phyloP scores from a whole-genome alignment of 2,797 vertebrate genomes.

The Orestias chungarensis region DNA sequence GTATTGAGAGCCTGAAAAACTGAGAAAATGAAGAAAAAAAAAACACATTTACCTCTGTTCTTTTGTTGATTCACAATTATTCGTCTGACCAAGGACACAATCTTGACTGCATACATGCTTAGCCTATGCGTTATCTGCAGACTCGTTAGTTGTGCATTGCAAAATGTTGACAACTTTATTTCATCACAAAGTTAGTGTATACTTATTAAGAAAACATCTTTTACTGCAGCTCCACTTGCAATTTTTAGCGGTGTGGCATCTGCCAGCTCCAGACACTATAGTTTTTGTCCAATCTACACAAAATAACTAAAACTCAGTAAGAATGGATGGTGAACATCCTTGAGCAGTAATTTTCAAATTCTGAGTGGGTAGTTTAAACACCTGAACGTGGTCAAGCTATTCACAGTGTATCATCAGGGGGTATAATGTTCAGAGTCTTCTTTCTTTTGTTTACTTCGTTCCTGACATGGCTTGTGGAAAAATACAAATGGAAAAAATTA shows the following conservation, averaged over 20 bases:
- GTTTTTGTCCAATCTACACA: neutral
- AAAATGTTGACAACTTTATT: neutral
- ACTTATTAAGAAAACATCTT: neutral
- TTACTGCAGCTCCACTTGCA: neutral
- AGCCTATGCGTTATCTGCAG: neutral
- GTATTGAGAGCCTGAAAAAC: slow-evolving; percentile 12
- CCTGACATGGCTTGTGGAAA: neutral
- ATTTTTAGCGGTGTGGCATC: neutral
- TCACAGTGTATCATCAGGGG: too few relatives aligned
- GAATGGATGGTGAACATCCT: neutral
- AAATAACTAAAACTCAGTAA: neutral
- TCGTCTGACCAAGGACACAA: neutral
- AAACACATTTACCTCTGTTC: neutral
- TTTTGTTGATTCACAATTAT: neutral
- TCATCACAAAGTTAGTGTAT: neutral
- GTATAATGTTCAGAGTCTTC: too few relatives aligned
- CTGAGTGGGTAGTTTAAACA: neutral
- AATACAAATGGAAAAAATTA: neutral
- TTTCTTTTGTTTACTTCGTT: neutral
- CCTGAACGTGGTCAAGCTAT: neutral
- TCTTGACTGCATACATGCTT: neutral
- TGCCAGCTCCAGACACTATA: neutral
- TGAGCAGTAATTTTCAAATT: neutral
- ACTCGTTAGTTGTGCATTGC: neutral
- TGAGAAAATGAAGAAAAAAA: neutral